Base-by-base conservation (phyloP, 2,797 vertebrate genomes). In the Clarias fuscus region DNA sequence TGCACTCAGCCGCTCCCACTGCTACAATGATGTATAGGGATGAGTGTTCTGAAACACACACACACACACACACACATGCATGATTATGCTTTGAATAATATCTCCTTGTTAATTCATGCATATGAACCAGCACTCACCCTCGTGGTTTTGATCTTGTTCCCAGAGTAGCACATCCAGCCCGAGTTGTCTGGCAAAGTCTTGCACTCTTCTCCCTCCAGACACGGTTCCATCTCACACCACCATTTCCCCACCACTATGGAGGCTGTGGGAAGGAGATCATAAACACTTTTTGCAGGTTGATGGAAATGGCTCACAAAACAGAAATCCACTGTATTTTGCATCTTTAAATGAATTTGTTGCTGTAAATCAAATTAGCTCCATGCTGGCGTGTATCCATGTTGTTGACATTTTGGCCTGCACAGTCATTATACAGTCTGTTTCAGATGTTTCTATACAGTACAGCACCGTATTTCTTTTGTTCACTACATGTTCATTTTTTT, bases 181-280 rank as follows among this genome's bases (percentile, higher is more conserved):
- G 98, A 99, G 94, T 99, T 99, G 93, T 99, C 98, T 88, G 98
- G 98, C 84, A 99, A 96, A 0, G 98, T 99, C 95, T 99, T 99
- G 94, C 98, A 99, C 92, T 99, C 98, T 90, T 99, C 98, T 91
- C 98, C 98, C 93, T 99, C 98, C 94, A 99, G 95, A 94, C 98
- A 99, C 86, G 98, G 98, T 92, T 99, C 98, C 98, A 99, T 99
- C 96, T 99, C 98, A 93, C 98, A 99, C 98, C 98, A 99, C 98
- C 98, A 99, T 91, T 97, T 99, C 89, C 98, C 98, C 93, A 99
- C 98, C 93, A 99, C 98, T 93, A 96, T 96, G 90, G 95, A 96
- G 67, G 89, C 89, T 91, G 87, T 22, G 64, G 85, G 53, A 67
- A 67, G 67, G 43, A 3, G 30, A 27, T 20, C 22, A 43, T 77